Evolutionary conservation across 2,888 invertebrate species (phyloP).

Genomic region (Cylloceria caligata): DNA sequence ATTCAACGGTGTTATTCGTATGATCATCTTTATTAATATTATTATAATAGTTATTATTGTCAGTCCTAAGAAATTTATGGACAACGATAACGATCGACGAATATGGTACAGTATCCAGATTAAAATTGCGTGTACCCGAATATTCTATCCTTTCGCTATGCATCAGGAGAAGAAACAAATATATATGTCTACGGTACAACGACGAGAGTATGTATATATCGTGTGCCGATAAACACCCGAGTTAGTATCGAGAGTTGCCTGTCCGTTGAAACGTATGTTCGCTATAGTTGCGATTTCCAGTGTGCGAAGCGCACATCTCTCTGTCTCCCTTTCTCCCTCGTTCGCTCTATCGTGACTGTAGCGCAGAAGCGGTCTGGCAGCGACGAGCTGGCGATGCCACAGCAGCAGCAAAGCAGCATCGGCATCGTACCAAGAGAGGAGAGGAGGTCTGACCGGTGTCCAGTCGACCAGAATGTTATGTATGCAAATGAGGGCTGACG

Average conservation of each 20-base stretch:
- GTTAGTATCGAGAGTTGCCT: constrained; percentile 26
- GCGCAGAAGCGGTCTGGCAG: constrained; percentile 69
- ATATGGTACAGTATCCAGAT: neutral
- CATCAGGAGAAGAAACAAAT: neutral
- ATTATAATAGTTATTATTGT: neutral
- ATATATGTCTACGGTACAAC: neutral
- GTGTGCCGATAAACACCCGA: constrained; percentile 38
- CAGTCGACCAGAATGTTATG: constrained; percentile 84
- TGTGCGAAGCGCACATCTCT: neutral
- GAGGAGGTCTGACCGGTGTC: constrained; percentile 82
- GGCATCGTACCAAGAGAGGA: constrained; percentile 65
- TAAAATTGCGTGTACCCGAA: neutral
- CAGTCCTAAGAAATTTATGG: constrained; percentile 29
- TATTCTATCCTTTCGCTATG: neutral
- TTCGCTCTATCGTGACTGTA: constrained; percentile 67
- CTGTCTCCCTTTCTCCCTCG: neutral
- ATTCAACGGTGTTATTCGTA: constrained; percentile 7
- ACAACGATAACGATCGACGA: constrained; percentile 17
- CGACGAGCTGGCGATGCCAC: constrained; percentile 53
- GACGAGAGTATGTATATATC: neutral
- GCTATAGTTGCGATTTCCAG: constrained; percentile 28
- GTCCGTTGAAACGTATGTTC: constrained; percentile 28
- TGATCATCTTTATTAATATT: constrained; percentile 12
- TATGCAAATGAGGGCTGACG: constrained; percentile 84
- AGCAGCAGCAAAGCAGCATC: constrained; percentile 21